These are phyloP conservation scores for Sceliomorpha sp. DNA, from an alignment of 2,888 invertebrate species.

Conservation along the genomic window DNA sequence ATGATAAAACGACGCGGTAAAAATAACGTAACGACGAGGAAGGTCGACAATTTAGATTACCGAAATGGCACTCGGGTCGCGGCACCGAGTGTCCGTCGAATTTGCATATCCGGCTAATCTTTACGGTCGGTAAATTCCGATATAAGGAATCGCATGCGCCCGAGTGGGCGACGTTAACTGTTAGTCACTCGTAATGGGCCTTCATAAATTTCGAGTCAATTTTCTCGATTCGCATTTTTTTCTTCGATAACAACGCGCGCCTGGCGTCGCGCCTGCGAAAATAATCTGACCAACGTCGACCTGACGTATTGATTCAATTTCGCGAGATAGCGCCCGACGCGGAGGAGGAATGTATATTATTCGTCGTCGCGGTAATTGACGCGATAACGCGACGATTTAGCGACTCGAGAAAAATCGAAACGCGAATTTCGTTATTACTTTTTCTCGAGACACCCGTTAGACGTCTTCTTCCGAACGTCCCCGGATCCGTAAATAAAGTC, in stretches of 20 bases:
- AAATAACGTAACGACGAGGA: constrained; percentile 7
- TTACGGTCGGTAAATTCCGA: constrained; percentile 51
- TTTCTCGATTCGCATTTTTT: constrained; percentile 26
- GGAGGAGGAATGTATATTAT: no score
- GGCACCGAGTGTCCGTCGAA: constrained; percentile 47
- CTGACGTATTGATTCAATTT: constrained; percentile 9
- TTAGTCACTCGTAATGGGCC: constrained; percentile 28
- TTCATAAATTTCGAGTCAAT: constrained; percentile 42
- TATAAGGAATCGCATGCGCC: constrained; percentile 23
- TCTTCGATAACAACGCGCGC: constrained; percentile 22
- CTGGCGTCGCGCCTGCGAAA: background rate
- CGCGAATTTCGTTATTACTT: background rate
- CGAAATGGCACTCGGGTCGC: constrained; percentile 40
- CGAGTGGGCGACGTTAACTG: constrained; percentile 28
- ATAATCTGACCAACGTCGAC: constrained; percentile 2
- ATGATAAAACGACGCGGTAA: constrained; percentile 6
- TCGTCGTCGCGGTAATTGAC: no score
- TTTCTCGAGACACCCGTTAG: background rate
- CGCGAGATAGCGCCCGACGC: background rate
- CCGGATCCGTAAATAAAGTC: background rate
- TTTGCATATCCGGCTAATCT: constrained; percentile 60
- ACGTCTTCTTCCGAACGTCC: background rate
- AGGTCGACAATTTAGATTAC: constrained; percentile 48
- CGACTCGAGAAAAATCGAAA: no score
- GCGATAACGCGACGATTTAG: background rate